Percentiles rank a stretch among this genome's conserved stretches.
Conservation (phyloP, 2,888 invertebrate genomes). For the Fragum whitleyi region DNA sequence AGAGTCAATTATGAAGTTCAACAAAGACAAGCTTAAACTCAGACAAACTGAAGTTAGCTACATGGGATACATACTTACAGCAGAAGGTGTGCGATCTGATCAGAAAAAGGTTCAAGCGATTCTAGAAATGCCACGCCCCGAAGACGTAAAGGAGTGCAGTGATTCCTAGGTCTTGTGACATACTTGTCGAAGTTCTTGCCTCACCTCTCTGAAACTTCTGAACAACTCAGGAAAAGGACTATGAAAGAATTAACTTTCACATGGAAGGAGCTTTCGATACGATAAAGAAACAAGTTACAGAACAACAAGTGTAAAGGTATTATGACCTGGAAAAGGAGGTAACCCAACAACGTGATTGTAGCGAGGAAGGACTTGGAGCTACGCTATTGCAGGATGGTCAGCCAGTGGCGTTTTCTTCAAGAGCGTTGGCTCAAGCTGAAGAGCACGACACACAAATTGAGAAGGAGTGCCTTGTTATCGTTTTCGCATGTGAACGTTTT, state of each 20-base stretch:
- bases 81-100: slow-evolving; percentile 50
- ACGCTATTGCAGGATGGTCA: slow-evolving; percentile 59
- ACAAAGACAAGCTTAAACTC: slow-evolving; percentile 54
- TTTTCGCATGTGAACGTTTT: slow-evolving; percentile 53
- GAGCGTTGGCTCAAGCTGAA: slow-evolving; percentile 52
- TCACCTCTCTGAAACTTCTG: slow-evolving; percentile 52
- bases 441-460: slow-evolving; percentile 64
- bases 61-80: slow-evolving; percentile 60
- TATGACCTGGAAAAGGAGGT: slow-evolving; percentile 49
- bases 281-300: slow-evolving; percentile 33
- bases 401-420: slow-evolving; percentile 60
- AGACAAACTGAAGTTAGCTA: slow-evolving; percentile 45
- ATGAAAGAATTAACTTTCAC: slow-evolving; percentile 43
- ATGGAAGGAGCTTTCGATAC: slow-evolving; percentile 50
- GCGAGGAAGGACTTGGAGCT: slow-evolving; percentile 47
- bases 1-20: slow-evolving; percentile 44
- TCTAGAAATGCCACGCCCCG: slow-evolving; percentile 53
- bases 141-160: slow-evolving; percentile 43
- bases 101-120: slow-evolving; percentile 58
- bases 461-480: slow-evolving; percentile 63
- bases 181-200: slow-evolving; percentile 65
- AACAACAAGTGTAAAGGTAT: slow-evolving; percentile 43
- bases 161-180: slow-evolving; percentile 58
- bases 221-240: slow-evolving; percentile 59
- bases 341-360: slow-evolving; percentile 53